Evolutionary conservation across 2,888 invertebrate species (phyloP), one percentile per base, ranked within the genome.

Genomic region (Lomographa bimaculata): DNA sequence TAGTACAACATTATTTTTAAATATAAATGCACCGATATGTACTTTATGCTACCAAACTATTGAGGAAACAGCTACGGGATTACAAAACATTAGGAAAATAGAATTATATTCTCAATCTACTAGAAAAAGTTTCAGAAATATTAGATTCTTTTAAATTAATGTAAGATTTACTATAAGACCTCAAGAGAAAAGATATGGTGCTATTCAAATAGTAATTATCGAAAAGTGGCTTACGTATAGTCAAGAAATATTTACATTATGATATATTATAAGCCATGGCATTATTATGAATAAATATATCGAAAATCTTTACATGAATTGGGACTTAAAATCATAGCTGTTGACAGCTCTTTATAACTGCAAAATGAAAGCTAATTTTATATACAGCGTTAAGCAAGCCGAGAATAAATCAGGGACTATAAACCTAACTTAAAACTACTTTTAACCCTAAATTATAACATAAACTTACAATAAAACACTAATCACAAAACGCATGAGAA

Each of bases 11-110:
- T 61, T 77, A 68, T 71, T 74, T 71, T 71, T 70, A 61, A 82
- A 80, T 84, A 81, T 66, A 80, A 83, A 82, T 78, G 81, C 85
- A 87, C 83, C 84, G 78, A 84, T 74, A 78, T 75, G 69, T 77
- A 78, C 69, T 71, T 79, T 72, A 83, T 64, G 71, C 86, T 87
- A 87, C 66, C 53, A 75, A 80, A 79, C 76, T 82, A 83, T 82
- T 72, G 75, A 77, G 73, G 75, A 70, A 78, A 61, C 54, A 70
- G 68, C 82, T 83, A 83, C 73, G 40, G 79, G 75, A 74, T 58
- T 71, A 70, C 67, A 79, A 86, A 82, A 80, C 62, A 80, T 84
- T 85, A 85, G 83, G 84, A 85, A 85, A 86, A 86, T 87, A 86
- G 77, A 71, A 67, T 72, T 75, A 73, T 71, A 74, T 68, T 71